Evolutionary conservation across 2,797 vertebrate genomes (phyloP).

Genomic region (Phoeniculus purpureus): DNA sequence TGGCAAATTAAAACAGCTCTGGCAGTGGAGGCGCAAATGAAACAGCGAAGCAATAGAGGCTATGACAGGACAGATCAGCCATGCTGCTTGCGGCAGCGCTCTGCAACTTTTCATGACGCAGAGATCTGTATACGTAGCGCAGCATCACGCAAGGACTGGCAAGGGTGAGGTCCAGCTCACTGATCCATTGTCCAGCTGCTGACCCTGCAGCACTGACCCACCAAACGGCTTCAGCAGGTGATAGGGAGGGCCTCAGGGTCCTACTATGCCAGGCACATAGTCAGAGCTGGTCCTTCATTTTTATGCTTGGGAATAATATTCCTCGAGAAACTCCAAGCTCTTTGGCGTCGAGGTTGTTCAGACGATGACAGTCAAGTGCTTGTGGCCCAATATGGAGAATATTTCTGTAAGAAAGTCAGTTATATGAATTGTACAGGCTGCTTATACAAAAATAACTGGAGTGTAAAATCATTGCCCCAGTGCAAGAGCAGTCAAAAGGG

Average conservation of each 20-base stretch:
- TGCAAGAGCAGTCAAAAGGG: slow-evolving; percentile 6
- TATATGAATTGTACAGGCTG: neutral
- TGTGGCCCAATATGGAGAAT: neutral
- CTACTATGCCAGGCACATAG: neutral
- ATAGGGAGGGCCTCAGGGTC: neutral
- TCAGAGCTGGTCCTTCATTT: neutral
- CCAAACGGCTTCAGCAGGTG: neutral
- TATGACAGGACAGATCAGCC: neutral
- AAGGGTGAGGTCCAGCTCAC: neutral
- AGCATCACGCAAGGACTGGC: fast-evolving
- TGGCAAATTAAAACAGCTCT: neutral
- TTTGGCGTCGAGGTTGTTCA: neutral
- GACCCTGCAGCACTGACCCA: fast-evolving
- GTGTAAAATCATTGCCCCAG: slow-evolving; percentile 31
- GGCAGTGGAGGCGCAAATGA: neutral
- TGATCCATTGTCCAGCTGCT: neutral
- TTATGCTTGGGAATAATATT: neutral
- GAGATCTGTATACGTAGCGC: neutral
- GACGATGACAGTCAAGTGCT: neutral
- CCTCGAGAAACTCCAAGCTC: neutral
- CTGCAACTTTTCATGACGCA: too few relatives aligned
- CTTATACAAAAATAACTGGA: slow-evolving; percentile 4
- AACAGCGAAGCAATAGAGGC: neutral
- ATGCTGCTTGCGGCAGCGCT: neutral
- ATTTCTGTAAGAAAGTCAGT: neutral